Base-by-base conservation (phyloP, 2,113 vertebrate species). In the Caracal caracal region DNA sequence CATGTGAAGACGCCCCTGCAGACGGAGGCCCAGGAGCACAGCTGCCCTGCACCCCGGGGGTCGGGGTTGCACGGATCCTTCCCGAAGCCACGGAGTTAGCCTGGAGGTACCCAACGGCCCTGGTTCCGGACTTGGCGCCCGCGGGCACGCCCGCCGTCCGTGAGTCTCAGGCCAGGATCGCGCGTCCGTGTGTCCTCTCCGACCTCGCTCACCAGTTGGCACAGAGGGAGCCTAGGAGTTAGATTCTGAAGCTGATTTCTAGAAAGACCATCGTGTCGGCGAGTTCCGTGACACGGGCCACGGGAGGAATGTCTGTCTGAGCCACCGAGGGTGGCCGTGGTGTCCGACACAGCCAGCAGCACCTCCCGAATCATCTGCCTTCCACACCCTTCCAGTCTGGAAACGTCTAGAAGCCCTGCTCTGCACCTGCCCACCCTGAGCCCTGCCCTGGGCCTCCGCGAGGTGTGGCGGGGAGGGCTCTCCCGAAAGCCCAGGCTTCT, bases 161-260 rank as follows among this genome's bases (percentile, higher is more conserved):
- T 2, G 4, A 81, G n/a, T 37, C 4, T 0, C 2, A 20, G 15
- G 47, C 13, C 81, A 8, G 4, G 26, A 8, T 0, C 3, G 3
- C 0, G 0, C 2, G 2, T 13, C n/a, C 10, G 53, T 0, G 7
- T 17, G 68, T 15, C 6, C 1, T 35, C 35, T 19, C 63, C 0
- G 22, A 1, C 28, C 13, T 11, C n/a, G 2, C 0, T 16, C 12
- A 0, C 19, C 3, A 0, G 11, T 6, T 0, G 1, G 26, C 84
- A 61, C 2, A 33, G 68, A 59, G 0, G 2, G 47, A 12, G 6
- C 40, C 61, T 59, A 15, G n/a, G 35, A 63, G 20, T 15, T 5
- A 73, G 53, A n/a, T 24, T 61, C 43, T 7, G 12, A 37, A 70
- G 51, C 40, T 68, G 3, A 30, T 37, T 53, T 93, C 63, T 24